Percentiles rank a stretch among this genome's conserved stretches.
These are phyloP conservation scores for Carapus acus DNA, from an alignment of 2,797 vertebrate genomes.

Conservation along the genomic window DNA sequence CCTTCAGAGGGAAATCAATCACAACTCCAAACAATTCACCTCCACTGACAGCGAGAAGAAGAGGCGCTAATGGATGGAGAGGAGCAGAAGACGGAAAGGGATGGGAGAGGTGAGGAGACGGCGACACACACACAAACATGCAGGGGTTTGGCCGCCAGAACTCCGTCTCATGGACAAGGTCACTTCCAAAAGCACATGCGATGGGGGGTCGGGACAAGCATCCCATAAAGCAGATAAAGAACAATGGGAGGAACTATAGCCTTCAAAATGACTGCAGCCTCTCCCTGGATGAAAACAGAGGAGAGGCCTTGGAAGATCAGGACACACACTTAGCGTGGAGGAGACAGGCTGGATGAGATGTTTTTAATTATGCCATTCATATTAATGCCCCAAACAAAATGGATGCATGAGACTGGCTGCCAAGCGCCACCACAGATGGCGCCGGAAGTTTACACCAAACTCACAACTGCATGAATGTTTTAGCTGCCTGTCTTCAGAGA, in stretches of 20 bases:
- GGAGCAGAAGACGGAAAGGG: conserved; percentile 52
- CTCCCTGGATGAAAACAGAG: conserved; percentile 78
- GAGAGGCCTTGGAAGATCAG: conserved; percentile 61
- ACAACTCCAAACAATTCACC: conserved; percentile 35
- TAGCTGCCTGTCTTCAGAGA: conserved; percentile 10
- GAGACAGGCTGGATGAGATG: conserved; percentile 50
- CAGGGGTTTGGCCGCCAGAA: conserved; percentile 48
- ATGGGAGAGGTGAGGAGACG: conserved; percentile 59
- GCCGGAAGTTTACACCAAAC: conserved; percentile 26
- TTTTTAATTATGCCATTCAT: conserved; percentile 64
- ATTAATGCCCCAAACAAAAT: conserved; percentile 52
- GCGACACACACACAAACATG: conserved; percentile 30
- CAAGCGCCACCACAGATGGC: conserved; percentile 41
- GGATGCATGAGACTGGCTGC: conserved; percentile 41
- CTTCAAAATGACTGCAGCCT: conserved; percentile 68
- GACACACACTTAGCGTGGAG: conserved; percentile 59
- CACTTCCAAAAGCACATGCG: conserved; percentile 70
- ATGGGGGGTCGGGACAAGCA: conserved; percentile 68
- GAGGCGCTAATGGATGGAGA: conserved; percentile 50
- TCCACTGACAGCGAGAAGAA: conserved; percentile 18
- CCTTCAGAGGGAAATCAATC: conserved; percentile 24
- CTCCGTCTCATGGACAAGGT: conserved; percentile 67
- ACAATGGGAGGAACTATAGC: conserved; percentile 89
- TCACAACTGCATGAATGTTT: conserved; percentile 8
- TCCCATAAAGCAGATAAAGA: conserved; percentile 84